These are phyloP conservation scores for Drosophila ohnishii DNA, from an alignment of 1,140 invertebrate genomes.

Conservation along the genomic window DNA sequence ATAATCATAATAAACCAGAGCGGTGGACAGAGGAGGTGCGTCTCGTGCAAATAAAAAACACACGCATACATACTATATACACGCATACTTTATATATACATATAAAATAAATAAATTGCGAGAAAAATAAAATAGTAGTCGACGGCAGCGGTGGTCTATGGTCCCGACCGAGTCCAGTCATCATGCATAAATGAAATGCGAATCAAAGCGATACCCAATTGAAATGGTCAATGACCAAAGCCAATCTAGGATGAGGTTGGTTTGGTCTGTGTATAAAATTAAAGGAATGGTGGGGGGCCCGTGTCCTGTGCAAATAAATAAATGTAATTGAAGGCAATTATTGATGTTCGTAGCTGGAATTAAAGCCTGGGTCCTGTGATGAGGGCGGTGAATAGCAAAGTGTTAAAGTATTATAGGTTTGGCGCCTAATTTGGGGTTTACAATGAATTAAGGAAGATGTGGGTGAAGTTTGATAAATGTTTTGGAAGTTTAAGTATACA, in stretches of 20 bases:
- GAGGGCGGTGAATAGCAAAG: slow-evolving; percentile 4
- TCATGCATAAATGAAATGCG: slow-evolving; percentile 77
- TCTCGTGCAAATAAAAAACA: slow-evolving; percentile 26
- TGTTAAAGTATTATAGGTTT: slow-evolving; percentile 5
- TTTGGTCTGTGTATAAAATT: slow-evolving; percentile 23
- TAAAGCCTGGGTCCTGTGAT: slow-evolving; percentile 42
- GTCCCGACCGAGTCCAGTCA: slow-evolving; percentile 24
- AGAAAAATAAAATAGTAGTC: slow-evolving; percentile 74
- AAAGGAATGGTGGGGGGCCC: not conserved
- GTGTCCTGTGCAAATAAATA: slow-evolving; percentile 70
- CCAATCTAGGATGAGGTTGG: slow-evolving; percentile 51
- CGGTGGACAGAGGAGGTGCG: not conserved
- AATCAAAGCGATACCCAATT: slow-evolving; percentile 80
- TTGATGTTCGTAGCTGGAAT: slow-evolving; percentile 65
- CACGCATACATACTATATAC: slow-evolving; percentile 28
- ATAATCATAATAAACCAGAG: slow-evolving; percentile 76
- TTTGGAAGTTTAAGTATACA: accelerated
- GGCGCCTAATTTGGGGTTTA: slow-evolving; percentile 11
- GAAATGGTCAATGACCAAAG: slow-evolving; percentile 63
- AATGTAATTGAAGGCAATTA: slow-evolving; percentile 81
- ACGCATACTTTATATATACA: slow-evolving; percentile 11
- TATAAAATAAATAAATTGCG: slow-evolving; percentile 52
- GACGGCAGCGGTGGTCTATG: slow-evolving; percentile 30
- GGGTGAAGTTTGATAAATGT: not conserved
- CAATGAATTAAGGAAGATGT: not conserved